Percentiles rank a stretch among this genome's conserved stretches.
Conservation (phyloP, 1,140 invertebrate species). For the Cotesia chilonis region DNA sequence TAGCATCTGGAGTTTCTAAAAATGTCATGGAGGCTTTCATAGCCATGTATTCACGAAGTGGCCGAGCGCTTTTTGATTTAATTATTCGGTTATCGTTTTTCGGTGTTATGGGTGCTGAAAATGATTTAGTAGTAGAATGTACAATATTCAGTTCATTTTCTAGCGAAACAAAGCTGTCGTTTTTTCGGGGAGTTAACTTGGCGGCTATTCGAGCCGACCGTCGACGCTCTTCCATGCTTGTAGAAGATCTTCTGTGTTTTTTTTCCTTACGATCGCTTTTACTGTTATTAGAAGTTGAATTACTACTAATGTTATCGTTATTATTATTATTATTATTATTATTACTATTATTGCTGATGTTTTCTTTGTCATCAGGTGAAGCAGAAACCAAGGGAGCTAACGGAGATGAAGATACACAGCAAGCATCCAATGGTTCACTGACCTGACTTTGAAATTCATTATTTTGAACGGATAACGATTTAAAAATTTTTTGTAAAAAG, state of each 20-base stretch:
- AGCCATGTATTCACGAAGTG: slow-evolving; percentile 27
- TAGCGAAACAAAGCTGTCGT: slow-evolving; percentile 14
- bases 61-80: slow-evolving; percentile 12
- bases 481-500: not conserved
- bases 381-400: not conserved
- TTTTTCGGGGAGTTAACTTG: not conserved
- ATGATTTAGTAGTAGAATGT: not conserved
- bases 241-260: slow-evolving; percentile 11
- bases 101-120: not conserved
- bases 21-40: slow-evolving; percentile 32
- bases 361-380: not conserved
- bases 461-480: too few species aligned
- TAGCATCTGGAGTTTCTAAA: slow-evolving; percentile 27
- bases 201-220: slow-evolving; percentile 10
- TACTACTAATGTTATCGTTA: not conserved
- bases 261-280: not conserved
- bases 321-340: not conserved
- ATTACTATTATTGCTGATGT: not conserved
- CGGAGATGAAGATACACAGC: not conserved
- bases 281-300: too few species aligned
- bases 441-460: not conserved
- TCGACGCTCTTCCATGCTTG: not conserved
- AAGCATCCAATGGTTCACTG: not conserved
- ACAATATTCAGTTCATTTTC: slow-evolving; percentile 20
- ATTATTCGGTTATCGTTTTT: not conserved